Percentiles rank a stretch among this genome's conserved stretches.
These are phyloP conservation scores for Scrobipalpa costella DNA, from an alignment of 2,888 invertebrate genomes.

Conservation along the genomic window DNA sequence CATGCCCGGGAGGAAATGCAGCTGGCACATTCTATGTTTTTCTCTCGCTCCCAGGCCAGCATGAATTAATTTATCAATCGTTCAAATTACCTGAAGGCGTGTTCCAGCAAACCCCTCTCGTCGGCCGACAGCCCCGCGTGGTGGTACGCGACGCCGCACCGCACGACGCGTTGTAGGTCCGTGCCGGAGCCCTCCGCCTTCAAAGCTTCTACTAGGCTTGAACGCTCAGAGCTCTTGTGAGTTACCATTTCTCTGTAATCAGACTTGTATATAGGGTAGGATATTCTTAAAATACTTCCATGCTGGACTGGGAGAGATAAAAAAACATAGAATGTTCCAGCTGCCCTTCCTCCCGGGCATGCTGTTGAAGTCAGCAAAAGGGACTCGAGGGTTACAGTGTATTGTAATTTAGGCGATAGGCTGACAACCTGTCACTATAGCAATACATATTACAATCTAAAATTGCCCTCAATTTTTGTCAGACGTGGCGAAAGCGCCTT, in stretches of 20 bases:
- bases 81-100: constrained; percentile 2
- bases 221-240: constrained; percentile 51
- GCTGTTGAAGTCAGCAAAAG: too few relatives aligned
- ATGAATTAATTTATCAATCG: not conserved
- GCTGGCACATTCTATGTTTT: too few relatives aligned
- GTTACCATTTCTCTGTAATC: constrained; percentile 53
- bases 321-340: too few relatives aligned
- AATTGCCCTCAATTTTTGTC: too few relatives aligned
- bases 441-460: too few relatives aligned
- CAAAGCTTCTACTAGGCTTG: constrained; percentile 72
- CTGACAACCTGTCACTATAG: too few relatives aligned
- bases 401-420: too few relatives aligned
- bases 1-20: too few relatives aligned
- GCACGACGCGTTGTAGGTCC: constrained; percentile 83
- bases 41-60: not conserved
- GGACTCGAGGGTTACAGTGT: too few relatives aligned
- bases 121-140: constrained; percentile 95
- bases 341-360: too few relatives aligned
- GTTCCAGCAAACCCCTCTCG: constrained; percentile 72
- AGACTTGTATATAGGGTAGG: not conserved
- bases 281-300: too few relatives aligned
- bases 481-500: too few relatives aligned
- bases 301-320: not conserved
- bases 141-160: constrained; percentile 95
- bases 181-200: constrained; percentile 85